These are phyloP conservation scores for Saturnia japonica DNA, from an alignment of 2,888 invertebrate genomes.

Conservation along the genomic window DNA sequence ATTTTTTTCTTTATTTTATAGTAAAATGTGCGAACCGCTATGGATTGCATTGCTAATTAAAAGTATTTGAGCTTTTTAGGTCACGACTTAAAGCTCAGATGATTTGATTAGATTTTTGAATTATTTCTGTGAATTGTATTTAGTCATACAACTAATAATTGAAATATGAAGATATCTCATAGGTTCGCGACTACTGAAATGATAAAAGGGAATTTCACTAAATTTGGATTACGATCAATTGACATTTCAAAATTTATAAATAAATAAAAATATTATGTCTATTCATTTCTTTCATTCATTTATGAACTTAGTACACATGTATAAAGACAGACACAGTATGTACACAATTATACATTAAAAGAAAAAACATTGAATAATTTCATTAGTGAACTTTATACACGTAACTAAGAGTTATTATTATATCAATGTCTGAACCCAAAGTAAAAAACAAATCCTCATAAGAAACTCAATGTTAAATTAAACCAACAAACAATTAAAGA, in stretches of 20 bases:
- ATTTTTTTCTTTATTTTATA: conserved; percentile 38
- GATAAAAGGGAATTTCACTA: not conserved
- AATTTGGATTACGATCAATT: not conserved
- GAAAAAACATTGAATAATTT: no score
- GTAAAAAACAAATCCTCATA: conserved; percentile 1
- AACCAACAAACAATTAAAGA: not conserved
- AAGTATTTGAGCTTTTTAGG: conserved; percentile 40
- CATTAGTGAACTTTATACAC: not conserved
- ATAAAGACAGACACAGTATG: no score
- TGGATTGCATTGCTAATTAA: conserved; percentile 60
- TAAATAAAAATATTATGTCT: no score
- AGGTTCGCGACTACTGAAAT: not conserved
- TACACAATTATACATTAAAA: no score
- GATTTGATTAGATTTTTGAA: not conserved
- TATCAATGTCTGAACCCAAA: not conserved
- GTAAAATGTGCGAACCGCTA: conserved; percentile 46
- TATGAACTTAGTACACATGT: no score
- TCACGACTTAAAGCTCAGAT: conserved; percentile 11
- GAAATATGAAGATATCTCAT: not conserved
- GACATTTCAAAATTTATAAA: not conserved
- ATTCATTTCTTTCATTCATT: no score
- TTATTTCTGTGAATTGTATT: not conserved
- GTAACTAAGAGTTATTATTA: not conserved
- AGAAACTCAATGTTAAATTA: not conserved
- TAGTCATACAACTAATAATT: not conserved